Evolutionary conservation across 2,797 vertebrate species (phyloP), one percentile per base, ranked within the genome.

Genomic region (Malacoctenus gilli): DNA sequence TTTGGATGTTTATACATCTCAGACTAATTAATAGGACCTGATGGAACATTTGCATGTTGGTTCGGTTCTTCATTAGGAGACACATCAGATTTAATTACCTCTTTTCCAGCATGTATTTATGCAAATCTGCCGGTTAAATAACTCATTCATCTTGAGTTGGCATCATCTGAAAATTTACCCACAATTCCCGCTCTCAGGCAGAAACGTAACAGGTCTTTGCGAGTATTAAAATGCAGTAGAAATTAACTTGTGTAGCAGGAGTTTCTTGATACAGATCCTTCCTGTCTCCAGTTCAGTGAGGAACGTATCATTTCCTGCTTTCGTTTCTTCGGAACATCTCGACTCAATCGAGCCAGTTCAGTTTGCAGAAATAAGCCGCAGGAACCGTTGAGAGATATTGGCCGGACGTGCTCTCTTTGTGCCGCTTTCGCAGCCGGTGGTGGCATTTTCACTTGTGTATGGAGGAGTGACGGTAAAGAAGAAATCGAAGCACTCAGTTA

Each of bases 261-360:
- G n/a, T n/a, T n/a, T n/a, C n/a, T n/a, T 28, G 25, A 23, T 23
- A 23, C 22, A 23, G 16, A n/a, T 51, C 10, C 22, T 28, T 59
- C 52, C 22, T 8, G 1, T 19, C 11, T 35, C 18, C 14, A 34
- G n/a, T 22, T 36, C 18, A 32, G 8, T 34, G 2, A 21, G 15
- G 38, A 38, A 44, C 2, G 18, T 35, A 8, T 16, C 2, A 21
- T 19, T 30, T 49, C 5, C 18, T 28, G 5, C 16, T 46, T 11
- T 4, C 12, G 2, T 32, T 32, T 36, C 13, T 53, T 14, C 1
- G 5, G 31, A 28, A 49, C 40, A 37, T 59, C n/a, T 31, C 34
- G 14, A 34, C 41, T 65, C 14, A 56, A 52, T n/a, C 4, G 46
- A 58, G 34, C n/a, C 11, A 55, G 16, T 10, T 46, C 5, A 56